These are phyloP conservation scores for Thereva nobilitata DNA, from an alignment of 2,888 invertebrate genomes.

Conservation along the genomic window DNA sequence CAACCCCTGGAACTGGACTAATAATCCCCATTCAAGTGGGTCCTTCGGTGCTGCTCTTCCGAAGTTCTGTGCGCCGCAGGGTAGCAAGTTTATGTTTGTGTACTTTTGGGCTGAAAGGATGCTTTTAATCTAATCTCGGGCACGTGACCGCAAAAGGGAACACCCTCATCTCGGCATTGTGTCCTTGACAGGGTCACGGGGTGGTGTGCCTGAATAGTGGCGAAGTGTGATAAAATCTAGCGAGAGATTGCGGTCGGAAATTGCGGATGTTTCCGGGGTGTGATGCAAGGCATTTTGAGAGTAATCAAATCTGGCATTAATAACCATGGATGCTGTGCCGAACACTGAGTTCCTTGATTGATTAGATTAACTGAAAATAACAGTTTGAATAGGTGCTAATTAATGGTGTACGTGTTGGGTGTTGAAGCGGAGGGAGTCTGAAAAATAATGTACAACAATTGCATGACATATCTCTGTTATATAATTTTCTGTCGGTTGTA, in stretches of 20 bases:
- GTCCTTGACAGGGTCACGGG: constrained; percentile 42
- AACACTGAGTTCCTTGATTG: constrained; percentile 4
- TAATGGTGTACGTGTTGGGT: too few species aligned
- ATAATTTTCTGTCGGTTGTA: too few species aligned
- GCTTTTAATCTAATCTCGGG: constrained; percentile 42
- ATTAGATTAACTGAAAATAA: constrained; percentile 3
- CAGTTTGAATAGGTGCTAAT: too few species aligned
- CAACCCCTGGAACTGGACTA: constrained; percentile 19
- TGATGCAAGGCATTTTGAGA: neutral
- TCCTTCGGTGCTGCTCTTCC: constrained; percentile 20
- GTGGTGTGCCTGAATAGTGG: neutral
- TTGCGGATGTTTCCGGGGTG: too few species aligned
- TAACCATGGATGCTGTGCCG: neutral
- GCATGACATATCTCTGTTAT: too few species aligned
- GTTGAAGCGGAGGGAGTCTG: too few species aligned
- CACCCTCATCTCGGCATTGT: constrained; percentile 39
- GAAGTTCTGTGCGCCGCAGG: constrained; percentile 18
- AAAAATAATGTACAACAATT: too few species aligned
- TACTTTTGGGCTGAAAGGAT: constrained; percentile 22
- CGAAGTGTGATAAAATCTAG: constrained; percentile 20
- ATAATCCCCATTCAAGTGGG: constrained; percentile 41
- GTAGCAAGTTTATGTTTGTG: constrained; percentile 32
- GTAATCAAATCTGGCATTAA: neutral
- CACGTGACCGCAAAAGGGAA: constrained; percentile 55
- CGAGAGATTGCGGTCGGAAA: constrained; percentile 13